Percentiles rank a stretch among this genome's conserved stretches.
phyloP scores from a whole-genome alignment of 1,140 invertebrate genomes.

The Cephus cinctus region DNA sequence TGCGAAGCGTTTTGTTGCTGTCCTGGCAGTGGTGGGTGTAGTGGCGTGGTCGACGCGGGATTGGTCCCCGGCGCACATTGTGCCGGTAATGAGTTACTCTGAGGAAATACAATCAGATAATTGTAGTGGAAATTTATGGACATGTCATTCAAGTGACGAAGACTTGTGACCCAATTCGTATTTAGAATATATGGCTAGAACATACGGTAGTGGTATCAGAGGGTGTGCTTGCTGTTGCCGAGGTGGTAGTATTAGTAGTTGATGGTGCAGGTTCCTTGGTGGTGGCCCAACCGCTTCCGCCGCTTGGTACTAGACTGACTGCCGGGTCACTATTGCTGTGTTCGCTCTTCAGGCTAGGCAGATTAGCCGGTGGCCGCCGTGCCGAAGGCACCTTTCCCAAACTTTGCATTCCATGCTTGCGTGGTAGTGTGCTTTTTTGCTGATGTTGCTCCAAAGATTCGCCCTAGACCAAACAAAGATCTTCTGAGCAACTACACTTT shows the following conservation, averaged over 20 bases:
- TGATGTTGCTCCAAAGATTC: constrained; percentile 84
- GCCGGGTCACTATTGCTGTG: constrained; percentile 73
- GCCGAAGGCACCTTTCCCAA: constrained; percentile 95
- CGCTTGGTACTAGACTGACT: constrained; percentile 70
- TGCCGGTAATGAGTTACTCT: constrained; percentile 50
- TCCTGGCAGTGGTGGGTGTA: constrained; percentile 47
- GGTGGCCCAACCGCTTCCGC: constrained; percentile 72
- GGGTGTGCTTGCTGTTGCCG: constrained; percentile 46
- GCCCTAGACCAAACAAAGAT: constrained; percentile 64
- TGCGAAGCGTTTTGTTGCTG: constrained; percentile 45
- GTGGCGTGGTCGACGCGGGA: constrained; percentile 40
- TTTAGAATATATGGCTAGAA: too few species aligned
- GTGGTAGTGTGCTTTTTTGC: constrained; percentile 82
- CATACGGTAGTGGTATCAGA: constrained; percentile 43
- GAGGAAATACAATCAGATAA: constrained; percentile 4
- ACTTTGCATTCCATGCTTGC: constrained; percentile 98
- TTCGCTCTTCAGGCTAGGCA: constrained; percentile 97
- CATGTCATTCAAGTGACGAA: too few species aligned
- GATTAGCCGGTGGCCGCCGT: constrained; percentile 92
- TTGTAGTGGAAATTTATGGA: neutral
- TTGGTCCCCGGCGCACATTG: constrained; percentile 46
- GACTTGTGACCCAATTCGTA: too few species aligned
- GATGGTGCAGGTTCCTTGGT: constrained; percentile 50
- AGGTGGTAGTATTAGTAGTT: constrained; percentile 41
- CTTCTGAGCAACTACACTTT: too few species aligned